phyloP scores from a whole-genome alignment of 2,113 vertebrate species.

The Epinephelus lanceolatus region DNA sequence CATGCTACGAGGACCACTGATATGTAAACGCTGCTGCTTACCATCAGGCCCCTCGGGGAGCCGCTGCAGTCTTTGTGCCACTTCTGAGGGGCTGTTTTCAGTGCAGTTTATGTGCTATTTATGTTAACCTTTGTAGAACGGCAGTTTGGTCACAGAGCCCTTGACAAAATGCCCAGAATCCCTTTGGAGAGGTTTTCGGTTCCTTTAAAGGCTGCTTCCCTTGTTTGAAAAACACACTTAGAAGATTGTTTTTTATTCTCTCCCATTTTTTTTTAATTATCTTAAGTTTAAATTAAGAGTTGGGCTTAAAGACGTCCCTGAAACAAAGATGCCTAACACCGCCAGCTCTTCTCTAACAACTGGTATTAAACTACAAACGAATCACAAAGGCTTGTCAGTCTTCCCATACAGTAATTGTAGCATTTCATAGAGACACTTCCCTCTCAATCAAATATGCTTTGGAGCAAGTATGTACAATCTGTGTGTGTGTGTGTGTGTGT shows the following conservation, averaged over 20 bases:
- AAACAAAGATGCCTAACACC: neutral
- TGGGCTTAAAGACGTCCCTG: conserved; percentile 10
- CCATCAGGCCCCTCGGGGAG: conserved; percentile 58
- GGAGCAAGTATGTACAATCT: conserved; percentile 46
- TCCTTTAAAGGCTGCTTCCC: conserved; percentile 56
- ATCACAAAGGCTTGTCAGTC: conserved; percentile 25
- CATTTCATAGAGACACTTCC: conserved; percentile 40
- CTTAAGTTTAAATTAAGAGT: conserved; percentile 23
- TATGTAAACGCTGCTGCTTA: conserved; percentile 76
- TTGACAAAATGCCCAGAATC: conserved; percentile 75
- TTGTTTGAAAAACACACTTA: conserved; percentile 31
- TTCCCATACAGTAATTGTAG: conserved; percentile 24
- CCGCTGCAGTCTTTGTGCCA: conserved; percentile 62
- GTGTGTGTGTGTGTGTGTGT: neutral
- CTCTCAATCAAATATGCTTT: conserved; percentile 50
- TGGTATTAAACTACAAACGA: conserved; percentile 10
- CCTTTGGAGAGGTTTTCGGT: conserved; percentile 59
- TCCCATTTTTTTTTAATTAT: conserved; percentile 8
- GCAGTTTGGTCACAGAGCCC: conserved; percentile 61
- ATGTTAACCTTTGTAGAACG: conserved; percentile 76
- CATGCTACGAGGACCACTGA: conserved; percentile 68
- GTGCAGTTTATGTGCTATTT: conserved; percentile 74
- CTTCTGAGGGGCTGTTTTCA: conserved; percentile 74
- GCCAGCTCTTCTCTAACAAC: neutral
- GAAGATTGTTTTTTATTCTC: neutral